These are phyloP conservation scores for Cichlasoma orientale DNA, from an alignment of 2,797 vertebrate species.

Conservation along the genomic window DNA sequence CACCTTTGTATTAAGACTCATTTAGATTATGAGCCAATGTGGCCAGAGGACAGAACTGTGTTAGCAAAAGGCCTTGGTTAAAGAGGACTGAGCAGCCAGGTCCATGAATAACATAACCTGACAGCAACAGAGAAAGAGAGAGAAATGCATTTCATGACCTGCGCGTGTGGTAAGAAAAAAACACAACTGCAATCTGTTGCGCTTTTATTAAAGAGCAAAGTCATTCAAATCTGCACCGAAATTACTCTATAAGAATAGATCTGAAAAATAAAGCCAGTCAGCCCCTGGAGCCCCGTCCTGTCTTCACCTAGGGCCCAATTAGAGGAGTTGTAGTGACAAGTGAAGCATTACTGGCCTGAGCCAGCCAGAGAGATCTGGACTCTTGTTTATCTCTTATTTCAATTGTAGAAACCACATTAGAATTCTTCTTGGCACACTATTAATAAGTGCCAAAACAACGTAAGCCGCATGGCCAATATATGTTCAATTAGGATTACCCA, in stretches of 20 bases:
- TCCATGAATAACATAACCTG: not conserved
- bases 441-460: conserved; percentile 85
- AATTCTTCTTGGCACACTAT: conserved; percentile 70
- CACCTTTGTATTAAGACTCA: not conserved
- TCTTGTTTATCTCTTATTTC: conserved; percentile 83
- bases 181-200: conserved; percentile 6
- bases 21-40: not conserved
- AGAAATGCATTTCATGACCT: not conserved
- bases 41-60: not conserved
- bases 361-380: conserved; percentile 72
- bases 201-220: conserved; percentile 27
- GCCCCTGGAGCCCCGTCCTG: conserved; percentile 66
- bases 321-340: conserved; percentile 81
- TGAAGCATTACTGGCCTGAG: conserved; percentile 70
- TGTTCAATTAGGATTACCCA: conserved; percentile 80
- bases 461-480: conserved; percentile 80
- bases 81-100: not conserved
- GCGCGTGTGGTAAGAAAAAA: conserved; percentile 1
- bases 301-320: conserved; percentile 84
- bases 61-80: not conserved
- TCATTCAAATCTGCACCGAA: conserved; percentile 41
- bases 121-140: not conserved
- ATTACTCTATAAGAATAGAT: conserved; percentile 58
- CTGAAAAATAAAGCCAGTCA: conserved; percentile 60
- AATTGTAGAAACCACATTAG: conserved; percentile 81